Conservation (phyloP, 2,113 vertebrate genomes). For the Macquaria australasica region DNA sequence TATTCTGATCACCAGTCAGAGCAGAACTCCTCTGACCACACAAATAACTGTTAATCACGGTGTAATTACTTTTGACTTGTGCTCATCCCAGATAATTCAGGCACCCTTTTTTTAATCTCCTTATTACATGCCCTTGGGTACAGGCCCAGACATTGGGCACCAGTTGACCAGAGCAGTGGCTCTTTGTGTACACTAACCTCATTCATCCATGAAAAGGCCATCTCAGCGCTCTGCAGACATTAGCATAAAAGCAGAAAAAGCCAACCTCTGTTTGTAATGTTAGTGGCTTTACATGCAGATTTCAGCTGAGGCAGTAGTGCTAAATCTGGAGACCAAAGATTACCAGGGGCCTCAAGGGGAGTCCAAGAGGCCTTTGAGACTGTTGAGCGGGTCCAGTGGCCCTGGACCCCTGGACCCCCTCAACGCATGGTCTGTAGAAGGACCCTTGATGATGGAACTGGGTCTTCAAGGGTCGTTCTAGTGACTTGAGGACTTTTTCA, state of each 20-base stretch:
- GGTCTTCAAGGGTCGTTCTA: background rate
- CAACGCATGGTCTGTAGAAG: background rate
- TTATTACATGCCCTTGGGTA: constrained; percentile 22
- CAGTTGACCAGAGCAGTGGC: constrained; percentile 14
- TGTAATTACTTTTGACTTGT: constrained; percentile 24
- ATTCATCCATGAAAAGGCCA: constrained; percentile 28
- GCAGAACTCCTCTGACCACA: background rate
- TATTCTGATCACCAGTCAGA: background rate
- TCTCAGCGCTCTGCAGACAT: constrained; percentile 26
- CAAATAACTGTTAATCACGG: background rate
- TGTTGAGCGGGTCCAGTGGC: too few species aligned
- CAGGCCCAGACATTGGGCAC: constrained; percentile 31
- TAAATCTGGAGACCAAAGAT: background rate
- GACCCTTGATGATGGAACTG: background rate
- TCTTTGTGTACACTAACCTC: constrained; percentile 38
- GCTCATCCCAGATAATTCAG: background rate
- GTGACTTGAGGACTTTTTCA: background rate
- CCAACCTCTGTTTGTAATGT: background rate
- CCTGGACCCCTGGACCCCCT: background rate
- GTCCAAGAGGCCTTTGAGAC: background rate
- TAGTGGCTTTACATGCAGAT: constrained; percentile 2
- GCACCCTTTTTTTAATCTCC: constrained; percentile 16
- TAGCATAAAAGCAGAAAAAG: constrained; percentile 8
- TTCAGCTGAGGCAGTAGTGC: background rate
- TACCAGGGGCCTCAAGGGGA: background rate